Evolutionary conservation across 2,113 vertebrate species (phyloP), one percentile per base, ranked within the genome.

Genomic region (Oryzias woworae): DNA sequence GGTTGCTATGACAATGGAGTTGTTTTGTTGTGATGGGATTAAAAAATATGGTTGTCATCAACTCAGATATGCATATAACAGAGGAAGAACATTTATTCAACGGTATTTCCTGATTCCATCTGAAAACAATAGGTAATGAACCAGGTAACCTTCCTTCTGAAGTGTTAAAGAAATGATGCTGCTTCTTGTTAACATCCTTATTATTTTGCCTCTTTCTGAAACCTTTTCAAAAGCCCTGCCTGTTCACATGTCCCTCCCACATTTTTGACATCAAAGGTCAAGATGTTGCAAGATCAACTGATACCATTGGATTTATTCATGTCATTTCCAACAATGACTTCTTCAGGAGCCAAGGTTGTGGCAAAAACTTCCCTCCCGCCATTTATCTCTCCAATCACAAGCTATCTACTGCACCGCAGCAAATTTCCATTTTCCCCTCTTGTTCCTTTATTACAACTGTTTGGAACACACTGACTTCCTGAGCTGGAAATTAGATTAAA

Each of bases 341-440:
- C 62, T 72, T 81, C 58, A 52, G 18, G 43, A 70, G 77, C 82
- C 73, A 83, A 80, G 56, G 69, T 64, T 80, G 60, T 66, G 46
- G 31, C 55, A 46, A 56, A 72, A 58, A 8, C 45, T 48, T 67
- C 64, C 71, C 73, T 77, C 31, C 23, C 60, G 31, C 20, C 31
- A 44, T 81, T 50, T 23, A 26, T 82, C 66, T 76, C 69, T 28
- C 68, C 80, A 66, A 81, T 81, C 66, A 1, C 58, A 75, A 69
- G 70, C 57, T 4, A 60, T 61, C 59, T 54, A 41, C 51, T 54
- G 58, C 72, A 68, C 80, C 66, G 69, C 61, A 73, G 66, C 26
- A 36, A 18, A 45, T 2, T 49, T 10, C 41, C 45, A 24, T 28
- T 48, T 20, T 50, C 36, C 48, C 3, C 14, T 50, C 41, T 52